Conservation (phyloP, 2,113 vertebrate species). For the Mellivora capensis region DNA sequence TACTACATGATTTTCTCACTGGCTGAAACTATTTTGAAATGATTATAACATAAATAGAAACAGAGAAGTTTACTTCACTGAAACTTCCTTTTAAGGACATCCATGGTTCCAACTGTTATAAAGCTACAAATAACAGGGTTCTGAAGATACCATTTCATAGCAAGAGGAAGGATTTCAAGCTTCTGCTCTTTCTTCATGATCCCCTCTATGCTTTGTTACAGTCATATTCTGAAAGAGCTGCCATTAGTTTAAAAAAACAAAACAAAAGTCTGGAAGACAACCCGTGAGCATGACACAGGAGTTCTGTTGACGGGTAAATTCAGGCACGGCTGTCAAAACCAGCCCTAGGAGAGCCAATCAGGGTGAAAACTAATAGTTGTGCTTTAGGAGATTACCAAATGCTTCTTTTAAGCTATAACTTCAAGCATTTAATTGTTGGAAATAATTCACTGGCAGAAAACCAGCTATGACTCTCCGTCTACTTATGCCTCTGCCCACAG, state of each 20-base stretch:
- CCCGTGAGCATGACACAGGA: background rate
- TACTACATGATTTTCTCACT: background rate
- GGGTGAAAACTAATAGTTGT: background rate
- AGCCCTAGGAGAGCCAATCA: background rate
- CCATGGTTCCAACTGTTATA: conserved; percentile 4
- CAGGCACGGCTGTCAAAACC: conserved; percentile 1
- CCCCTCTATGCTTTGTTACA: background rate
- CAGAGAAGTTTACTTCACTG: conserved; percentile 47
- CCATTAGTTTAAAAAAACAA: background rate
- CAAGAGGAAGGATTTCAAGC: background rate
- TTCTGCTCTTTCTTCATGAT: background rate
- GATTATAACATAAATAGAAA: conserved; percentile 59
- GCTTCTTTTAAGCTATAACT: background rate
- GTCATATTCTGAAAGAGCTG: background rate
- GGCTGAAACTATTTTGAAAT: conserved; percentile 22
- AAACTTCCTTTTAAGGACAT: conserved; percentile 67
- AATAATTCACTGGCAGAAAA: conserved; percentile 22
- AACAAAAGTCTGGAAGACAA: background rate
- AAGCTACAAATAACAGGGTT: background rate
- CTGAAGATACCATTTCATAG: background rate
- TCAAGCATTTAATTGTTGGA: background rate
- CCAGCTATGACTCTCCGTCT: background rate
- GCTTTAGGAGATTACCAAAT: background rate
- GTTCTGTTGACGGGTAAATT: background rate
- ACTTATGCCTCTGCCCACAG: conserved; percentile 39